Conservation (phyloP, 2,888 invertebrate species). For the Phrixothrix hirtus region DNA sequence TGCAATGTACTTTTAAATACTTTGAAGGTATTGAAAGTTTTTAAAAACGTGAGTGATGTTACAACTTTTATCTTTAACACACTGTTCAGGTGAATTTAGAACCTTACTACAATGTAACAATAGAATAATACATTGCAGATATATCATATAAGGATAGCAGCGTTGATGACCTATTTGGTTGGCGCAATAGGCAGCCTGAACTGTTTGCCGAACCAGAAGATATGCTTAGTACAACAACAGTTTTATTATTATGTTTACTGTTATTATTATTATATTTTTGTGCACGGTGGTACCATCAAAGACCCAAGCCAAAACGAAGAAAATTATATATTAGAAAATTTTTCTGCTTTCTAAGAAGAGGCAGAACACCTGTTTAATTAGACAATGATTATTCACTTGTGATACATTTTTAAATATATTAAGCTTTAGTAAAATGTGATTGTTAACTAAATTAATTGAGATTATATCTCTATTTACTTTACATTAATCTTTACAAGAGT, state of each 20-base stretch:
- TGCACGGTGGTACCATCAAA: slow-evolving; percentile 52
- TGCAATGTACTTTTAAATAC: no score
- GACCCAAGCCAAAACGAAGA: slow-evolving; percentile 55
- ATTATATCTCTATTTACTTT: no score
- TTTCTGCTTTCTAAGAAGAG: slow-evolving; percentile 22
- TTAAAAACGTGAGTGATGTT: no score
- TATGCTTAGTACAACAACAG: slow-evolving; percentile 50
- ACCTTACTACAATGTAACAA: slow-evolving; percentile 40
- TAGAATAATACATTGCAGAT: slow-evolving; percentile 49
- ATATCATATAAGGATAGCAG: slow-evolving; percentile 58
- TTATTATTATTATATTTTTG: slow-evolving; percentile 48
- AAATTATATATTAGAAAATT: slow-evolving; percentile 47
- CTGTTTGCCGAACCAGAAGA: slow-evolving; percentile 44
- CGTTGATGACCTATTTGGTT: slow-evolving; percentile 61
- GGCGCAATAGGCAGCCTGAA: slow-evolving; percentile 60
- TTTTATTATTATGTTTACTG: slow-evolving; percentile 50
- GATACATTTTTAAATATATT: background rate
- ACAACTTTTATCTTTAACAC: no score
- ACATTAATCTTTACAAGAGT: no score
- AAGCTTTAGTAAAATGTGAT: no score
- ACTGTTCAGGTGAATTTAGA: slow-evolving; percentile 20
- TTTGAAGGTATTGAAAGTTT: no score
- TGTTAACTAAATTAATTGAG: no score
- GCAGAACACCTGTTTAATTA: background rate
- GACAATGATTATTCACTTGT: background rate